Percentiles rank a stretch among this genome's conserved stretches.
Conservation (phyloP, 2,113 vertebrate species). For the Psittacula cyanocephala region DNA sequence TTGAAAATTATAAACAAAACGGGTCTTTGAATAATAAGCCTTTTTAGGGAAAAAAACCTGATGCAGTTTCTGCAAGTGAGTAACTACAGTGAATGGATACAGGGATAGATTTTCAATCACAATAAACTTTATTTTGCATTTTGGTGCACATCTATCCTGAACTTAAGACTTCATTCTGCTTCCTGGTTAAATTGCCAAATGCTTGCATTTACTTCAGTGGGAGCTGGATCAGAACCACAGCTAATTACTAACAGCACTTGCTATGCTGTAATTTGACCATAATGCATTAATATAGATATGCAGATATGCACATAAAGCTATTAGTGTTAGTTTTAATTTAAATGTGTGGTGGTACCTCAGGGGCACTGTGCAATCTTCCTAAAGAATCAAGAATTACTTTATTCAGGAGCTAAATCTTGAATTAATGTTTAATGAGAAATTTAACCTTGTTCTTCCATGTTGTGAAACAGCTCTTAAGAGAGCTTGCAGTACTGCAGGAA, state of each 20-base stretch:
- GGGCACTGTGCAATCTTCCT: neutral
- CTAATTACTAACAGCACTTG: neutral
- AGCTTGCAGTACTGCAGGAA: neutral
- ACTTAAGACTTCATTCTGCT: neutral
- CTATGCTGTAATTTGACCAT: neutral
- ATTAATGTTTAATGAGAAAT: slow-evolving; percentile 42
- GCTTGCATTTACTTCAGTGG: neutral
- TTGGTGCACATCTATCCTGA: neutral
- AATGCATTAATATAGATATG: neutral
- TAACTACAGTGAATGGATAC: neutral
- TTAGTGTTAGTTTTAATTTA: neutral
- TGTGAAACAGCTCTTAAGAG: neutral
- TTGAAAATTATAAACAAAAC: neutral
- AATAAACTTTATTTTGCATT: neutral
- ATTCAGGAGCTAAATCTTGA: slow-evolving; percentile 14
- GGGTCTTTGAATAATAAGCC: neutral
- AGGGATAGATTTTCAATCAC: neutral
- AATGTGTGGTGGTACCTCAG: neutral
- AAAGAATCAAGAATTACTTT: slow-evolving; percentile 20
- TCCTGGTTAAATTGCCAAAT: neutral
- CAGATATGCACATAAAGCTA: neutral
- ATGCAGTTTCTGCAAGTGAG: neutral
- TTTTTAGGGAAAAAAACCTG: neutral
- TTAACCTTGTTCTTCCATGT: slow-evolving; percentile 11
- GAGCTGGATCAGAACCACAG: neutral